Base-by-base conservation (phyloP, 2,888 invertebrate genomes). In the Pachliopta kotzebuea region DNA sequence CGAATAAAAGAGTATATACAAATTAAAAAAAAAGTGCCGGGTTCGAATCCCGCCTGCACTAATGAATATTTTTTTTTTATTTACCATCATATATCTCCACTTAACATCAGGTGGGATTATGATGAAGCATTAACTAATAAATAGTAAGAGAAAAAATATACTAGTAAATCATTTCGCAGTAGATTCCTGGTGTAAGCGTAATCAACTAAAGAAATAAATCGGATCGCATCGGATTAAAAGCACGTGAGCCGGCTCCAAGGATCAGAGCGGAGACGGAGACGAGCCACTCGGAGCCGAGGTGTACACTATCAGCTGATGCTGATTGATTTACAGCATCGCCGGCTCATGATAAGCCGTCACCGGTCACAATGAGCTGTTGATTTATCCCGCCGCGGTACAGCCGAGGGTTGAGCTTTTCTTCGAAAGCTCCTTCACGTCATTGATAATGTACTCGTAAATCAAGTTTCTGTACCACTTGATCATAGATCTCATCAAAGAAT, bases 301-400 rank as follows among this genome's bases (percentile, higher is more conserved):
- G 68, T 63, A 57, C 67, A 67, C 61, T 68, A 65, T 63, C 62
- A 61, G 63, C 60, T 61, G 63, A 54, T 60, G 67, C 64, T 70
- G 70, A 70, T 67, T 68, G 70, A 70, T 70, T 70, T 70, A 70
- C 67, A 66, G 61, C 66, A 31, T 21, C 54, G n/a, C n/a, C 42
- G 63, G 56, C 45, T 59, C 66, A 67, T 68, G 67, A 68, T 70
- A 70, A 63, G 67, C 66, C 70, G 68, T 68, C 66, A 62, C 66
- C 61, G 54, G 68, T 66, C 37, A 37, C 67, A 68, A 67, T 65
- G 67, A 60, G 67, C 50, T 49, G 67, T 31, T 62, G 60, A 65
- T 57, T 67, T 58, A 63, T 67, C 56, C 55, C 60, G 59, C 63
- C 49, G 55, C 56, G 26, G 60, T 50, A 54, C 57, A 60, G 56